Base-by-base conservation (phyloP, 2,888 invertebrate genomes). In the Drosophila ustulata region DNA sequence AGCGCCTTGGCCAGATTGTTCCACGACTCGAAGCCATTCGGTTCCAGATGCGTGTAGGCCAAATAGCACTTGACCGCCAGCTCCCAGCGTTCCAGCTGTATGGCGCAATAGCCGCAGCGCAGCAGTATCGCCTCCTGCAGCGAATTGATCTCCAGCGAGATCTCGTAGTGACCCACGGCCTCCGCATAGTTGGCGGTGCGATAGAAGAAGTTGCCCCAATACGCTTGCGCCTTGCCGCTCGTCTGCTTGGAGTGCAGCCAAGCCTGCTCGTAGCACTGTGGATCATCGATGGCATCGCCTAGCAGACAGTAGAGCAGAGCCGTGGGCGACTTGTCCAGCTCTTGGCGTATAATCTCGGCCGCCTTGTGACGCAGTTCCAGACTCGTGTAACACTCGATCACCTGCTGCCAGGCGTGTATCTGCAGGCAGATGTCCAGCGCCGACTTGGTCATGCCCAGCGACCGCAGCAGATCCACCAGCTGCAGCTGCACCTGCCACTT, bases 1-100 rank as follows among this genome's bases (percentile, higher is more conserved):
- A 98, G 97, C 3, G 97, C 97, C 90, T 98, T 98, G 11, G 98
- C 98, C 66, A 99, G 93, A 92, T 99, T 99, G 92, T 98, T 99
- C 99, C 99, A 99, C 0, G 98, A 98, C 93, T 99, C 98, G 91
- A 97, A 99, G 59, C 96, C 96, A 92, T 96, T 93, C 0, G 96
- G 96, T 83, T 98, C 98, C n/a, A 99, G 93, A 77, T 95, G 95
- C 13, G 98, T 97, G 90, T 97, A 98, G 53, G 96, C 94, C 49
- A 97, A 94, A 91, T 98, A 99, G 0, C 97, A 97, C 30, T 94
- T 95, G 0, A 96, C 97, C 0, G 98, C 96, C 9, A 95, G 89
- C 82, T 96, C 95, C 97, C 97, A 98, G 69, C 96, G 94, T 90
- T 97, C 96, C 0, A 94, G 93, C 89, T 94, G 93, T 62, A 98